phyloP scores from a whole-genome alignment of 2,888 invertebrate species.

The Margaritifera margaritifera region DNA sequence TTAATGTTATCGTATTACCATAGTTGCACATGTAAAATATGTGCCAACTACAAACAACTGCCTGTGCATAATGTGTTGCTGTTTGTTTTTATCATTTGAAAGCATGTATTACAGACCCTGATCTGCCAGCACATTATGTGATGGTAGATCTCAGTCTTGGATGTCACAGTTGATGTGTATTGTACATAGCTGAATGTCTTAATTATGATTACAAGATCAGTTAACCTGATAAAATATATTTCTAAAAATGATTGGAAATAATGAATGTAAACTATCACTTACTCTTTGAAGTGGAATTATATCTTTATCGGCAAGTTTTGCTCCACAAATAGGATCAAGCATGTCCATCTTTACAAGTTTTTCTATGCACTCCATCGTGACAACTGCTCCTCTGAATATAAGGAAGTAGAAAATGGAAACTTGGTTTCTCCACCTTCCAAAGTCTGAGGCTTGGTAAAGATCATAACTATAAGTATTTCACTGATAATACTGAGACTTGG shows the following conservation, averaged over 20 bases:
- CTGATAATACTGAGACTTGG: too few species aligned
- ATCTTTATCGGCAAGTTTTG: conserved; percentile 87
- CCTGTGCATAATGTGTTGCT: not conserved
- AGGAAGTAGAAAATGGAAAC: not conserved
- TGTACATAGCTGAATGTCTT: not conserved
- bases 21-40: too few species aligned
- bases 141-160: not conserved
- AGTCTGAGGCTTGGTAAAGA: not conserved
- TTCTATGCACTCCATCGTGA: conserved; percentile 96
- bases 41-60: too few species aligned
- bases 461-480: too few species aligned
- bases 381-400: conserved; percentile 87
- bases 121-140: not conserved
- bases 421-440: not conserved
- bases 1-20: too few species aligned
- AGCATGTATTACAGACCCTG: not conserved
- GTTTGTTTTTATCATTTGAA: not conserved
- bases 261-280: conserved; percentile 54
- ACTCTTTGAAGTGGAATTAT: conserved; percentile 92
- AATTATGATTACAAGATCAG: not conserved
- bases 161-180: too few species aligned
- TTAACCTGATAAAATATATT: not conserved
- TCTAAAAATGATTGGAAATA: not conserved
- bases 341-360: conserved; percentile 97
- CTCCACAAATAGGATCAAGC: conserved; percentile 92